Base-by-base conservation (phyloP, 2,113 vertebrate species). In the Promerops cafer region DNA sequence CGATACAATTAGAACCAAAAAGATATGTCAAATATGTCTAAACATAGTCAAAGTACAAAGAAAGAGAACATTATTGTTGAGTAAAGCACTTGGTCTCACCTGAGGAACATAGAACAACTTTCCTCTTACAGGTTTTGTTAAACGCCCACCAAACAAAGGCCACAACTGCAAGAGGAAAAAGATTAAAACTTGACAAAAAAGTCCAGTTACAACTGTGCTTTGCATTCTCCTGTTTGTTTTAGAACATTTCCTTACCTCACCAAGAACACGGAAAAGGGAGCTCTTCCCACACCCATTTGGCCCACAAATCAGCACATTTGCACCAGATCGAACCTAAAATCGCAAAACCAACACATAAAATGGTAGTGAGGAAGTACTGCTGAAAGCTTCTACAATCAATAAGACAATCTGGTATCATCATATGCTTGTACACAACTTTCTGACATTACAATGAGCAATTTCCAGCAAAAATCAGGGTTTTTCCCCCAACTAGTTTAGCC, bases 201-300 rank as follows among this genome's bases (percentile, higher is more conserved):
- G 47, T 59, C 28, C 39, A 77, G 2, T 45, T 12, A 37, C 40
- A 78, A 70, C 16, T 9, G 11, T 31, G 27, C 53, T 61, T 66
- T 56, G 18, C 16, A 39, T 40, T 69, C 8, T 69, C n/a, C 9
- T 0, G 0, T 35, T 59, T 70, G n/a, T 42, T 82, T 79, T 1
- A 17, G 30, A 37, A 47, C 47, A 26, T n/a, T 76, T 39, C 93
- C 97, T 98, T 91, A 99, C 99, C 98, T 99, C 99, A 97, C 99
- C 99, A 63, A 99, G 98, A 59, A 99, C 99, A 97, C 99, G 98
- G 91, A 99, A 99, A 56, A 99, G 98, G 15, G 99, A 99, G 94
- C 99, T 99, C 96, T 99, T 99, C 74, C 99, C 99, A 98, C 99
- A 99, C 14, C 99, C 99, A 44, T 99, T 99, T 81, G 99, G 99